Evolutionary conservation across 2,888 invertebrate genomes (phyloP).

Genomic region (Nomada lathburiana): DNA sequence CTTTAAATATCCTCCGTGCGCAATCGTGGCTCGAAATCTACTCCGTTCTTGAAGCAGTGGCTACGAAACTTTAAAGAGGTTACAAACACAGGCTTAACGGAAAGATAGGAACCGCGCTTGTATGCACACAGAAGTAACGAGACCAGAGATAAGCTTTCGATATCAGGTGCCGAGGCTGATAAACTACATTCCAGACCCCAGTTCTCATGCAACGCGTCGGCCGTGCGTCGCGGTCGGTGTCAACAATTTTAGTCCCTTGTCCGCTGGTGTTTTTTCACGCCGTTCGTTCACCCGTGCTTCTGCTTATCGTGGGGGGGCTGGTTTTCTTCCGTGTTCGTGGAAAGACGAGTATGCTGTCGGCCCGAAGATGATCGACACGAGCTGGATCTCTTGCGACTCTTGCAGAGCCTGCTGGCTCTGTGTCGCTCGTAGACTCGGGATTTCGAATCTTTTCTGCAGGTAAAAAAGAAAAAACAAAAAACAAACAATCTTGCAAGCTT

Average conservation of each 20-base stretch:
- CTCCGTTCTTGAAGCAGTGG: not conserved
- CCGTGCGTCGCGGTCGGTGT: conserved; percentile 67
- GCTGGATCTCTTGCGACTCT: conserved; percentile 62
- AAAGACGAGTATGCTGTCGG: conserved; percentile 29
- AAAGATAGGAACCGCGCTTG: conserved; percentile 35
- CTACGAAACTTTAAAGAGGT: not conserved
- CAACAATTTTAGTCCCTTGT: conserved; percentile 70
- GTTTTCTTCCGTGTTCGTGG: not conserved
- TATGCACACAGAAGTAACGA: conserved; percentile 40
- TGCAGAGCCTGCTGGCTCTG: conserved; percentile 72
- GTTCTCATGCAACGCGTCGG: conserved; percentile 73
- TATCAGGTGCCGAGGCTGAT: conserved; percentile 76
- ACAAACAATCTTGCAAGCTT: not conserved
- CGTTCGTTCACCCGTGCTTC: conserved; percentile 49
- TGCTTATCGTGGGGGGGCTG: conserved; percentile 23
- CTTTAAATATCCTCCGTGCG: not conserved
- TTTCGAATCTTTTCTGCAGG: conserved; percentile 67
- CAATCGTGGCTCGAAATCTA: conserved; percentile 2
- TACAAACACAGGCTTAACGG: not conserved
- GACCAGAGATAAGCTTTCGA: conserved; percentile 70
- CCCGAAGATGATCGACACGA: conserved; percentile 58
- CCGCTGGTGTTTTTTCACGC: conserved; percentile 30
- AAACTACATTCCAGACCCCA: conserved; percentile 78
- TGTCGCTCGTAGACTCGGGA: conserved; percentile 58
- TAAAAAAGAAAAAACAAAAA: conserved; percentile 42